phyloP scores from a whole-genome alignment of 2,888 invertebrate genomes.

The Cosmia pyralina region DNA sequence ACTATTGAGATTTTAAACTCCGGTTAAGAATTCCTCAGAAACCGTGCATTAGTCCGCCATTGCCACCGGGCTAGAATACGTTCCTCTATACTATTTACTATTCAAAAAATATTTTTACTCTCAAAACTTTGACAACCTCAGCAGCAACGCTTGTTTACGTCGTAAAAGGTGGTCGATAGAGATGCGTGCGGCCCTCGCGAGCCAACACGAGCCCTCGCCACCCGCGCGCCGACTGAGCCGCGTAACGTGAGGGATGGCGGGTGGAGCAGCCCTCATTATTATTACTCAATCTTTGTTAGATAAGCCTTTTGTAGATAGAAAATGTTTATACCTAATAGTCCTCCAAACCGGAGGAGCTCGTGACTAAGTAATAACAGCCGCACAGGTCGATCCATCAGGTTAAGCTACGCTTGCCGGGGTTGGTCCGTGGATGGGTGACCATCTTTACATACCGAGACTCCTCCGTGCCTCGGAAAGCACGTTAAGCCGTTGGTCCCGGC shows the following conservation, averaged over 20 bases:
- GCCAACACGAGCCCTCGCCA: constrained; percentile 65
- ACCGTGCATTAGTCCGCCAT: no score
- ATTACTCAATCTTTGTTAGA: constrained; percentile 4
- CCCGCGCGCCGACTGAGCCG: constrained; percentile 64
- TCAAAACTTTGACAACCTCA: constrained; percentile 73
- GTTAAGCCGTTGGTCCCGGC: no score
- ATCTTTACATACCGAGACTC: no score
- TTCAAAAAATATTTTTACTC: neutral
- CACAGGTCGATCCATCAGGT: no score
- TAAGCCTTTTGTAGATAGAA: neutral
- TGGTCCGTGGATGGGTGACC: no score
- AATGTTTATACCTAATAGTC: no score
- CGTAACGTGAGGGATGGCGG: constrained; percentile 18
- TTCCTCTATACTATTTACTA: neutral
- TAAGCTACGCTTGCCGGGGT: no score
- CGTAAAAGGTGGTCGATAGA: constrained; percentile 85
- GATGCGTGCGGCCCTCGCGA: constrained; percentile 74
- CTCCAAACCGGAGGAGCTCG: no score
- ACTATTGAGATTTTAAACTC: no score
- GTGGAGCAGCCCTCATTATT: neutral
- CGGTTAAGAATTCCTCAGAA: no score
- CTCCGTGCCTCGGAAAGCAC: no score
- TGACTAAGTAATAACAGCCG: no score
- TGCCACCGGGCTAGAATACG: neutral
- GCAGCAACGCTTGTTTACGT: constrained; percentile 79